Conservation (phyloP, 2,888 invertebrate genomes). For the Parascotia fuliginaria region DNA sequence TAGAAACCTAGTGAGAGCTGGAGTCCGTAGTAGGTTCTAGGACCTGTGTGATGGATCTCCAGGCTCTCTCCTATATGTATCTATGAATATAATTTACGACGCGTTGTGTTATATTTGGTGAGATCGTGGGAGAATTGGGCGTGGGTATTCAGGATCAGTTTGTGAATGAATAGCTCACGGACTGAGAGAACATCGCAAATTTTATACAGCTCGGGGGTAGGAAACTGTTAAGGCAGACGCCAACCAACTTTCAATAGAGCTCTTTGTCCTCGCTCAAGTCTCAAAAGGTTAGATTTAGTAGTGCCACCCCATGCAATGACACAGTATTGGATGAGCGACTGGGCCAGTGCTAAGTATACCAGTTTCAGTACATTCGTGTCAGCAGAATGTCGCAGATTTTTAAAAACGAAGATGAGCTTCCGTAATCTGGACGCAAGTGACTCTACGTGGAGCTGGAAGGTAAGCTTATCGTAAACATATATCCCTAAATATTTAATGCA, state of each 20-base stretch:
- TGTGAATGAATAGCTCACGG: not conserved
- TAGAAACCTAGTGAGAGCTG: too few relatives aligned
- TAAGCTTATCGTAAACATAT: not conserved
- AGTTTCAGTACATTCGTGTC: not conserved
- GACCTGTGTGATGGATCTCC: too few relatives aligned
- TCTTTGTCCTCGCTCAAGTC: not conserved
- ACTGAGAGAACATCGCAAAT: not conserved
- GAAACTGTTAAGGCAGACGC: not conserved
- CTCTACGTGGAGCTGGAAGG: not conserved
- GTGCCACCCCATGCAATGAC: not conserved
- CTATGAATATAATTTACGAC: too few relatives aligned
- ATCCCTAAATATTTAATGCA: not conserved
- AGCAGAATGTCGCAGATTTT: not conserved
- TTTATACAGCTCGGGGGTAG: not conserved
- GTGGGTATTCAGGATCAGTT: not conserved
- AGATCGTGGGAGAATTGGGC: not conserved
- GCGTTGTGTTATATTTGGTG: not conserved
- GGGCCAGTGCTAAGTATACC: not conserved
- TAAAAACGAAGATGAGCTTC: not conserved
- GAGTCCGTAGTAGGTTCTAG: too few relatives aligned
- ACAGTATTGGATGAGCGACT: not conserved
- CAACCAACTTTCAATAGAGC: not conserved
- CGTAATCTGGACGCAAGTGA: not conserved
- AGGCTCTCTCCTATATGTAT: too few relatives aligned
- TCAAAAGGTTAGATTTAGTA: not conserved